These are phyloP conservation scores for Osmerus eperlanus DNA, from an alignment of 2,113 vertebrate genomes.

Conservation along the genomic window DNA sequence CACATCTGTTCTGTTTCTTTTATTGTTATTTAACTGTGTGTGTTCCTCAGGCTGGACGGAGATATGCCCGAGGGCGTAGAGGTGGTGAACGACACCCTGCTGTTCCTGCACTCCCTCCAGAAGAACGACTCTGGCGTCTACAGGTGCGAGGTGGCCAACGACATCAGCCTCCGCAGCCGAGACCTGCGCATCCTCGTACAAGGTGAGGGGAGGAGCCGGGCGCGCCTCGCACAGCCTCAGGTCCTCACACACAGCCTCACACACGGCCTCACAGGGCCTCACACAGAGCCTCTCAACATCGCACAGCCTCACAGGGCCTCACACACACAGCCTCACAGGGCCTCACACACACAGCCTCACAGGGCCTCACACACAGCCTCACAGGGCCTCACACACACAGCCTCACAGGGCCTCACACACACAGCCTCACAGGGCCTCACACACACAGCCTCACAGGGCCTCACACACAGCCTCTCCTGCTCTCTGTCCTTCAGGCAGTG, in stretches of 20 bases:
- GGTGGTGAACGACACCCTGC: conserved; percentile 85
- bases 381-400: too few species aligned
- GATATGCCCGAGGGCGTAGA: conserved; percentile 88
- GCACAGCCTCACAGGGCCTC: too few species aligned
- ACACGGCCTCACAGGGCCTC: not conserved
- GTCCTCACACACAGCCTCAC: conserved; percentile 12
- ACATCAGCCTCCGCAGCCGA: conserved; percentile 87
- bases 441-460: too few species aligned
- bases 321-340: conserved; percentile 34
- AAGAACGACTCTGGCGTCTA: conserved; percentile 94
- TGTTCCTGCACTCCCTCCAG: conserved; percentile 86
- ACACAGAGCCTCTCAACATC: too few species aligned
- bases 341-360: too few species aligned
- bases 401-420: too few species aligned
- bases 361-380: too few species aligned
- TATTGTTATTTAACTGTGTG: not conserved
- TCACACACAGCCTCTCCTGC: too few species aligned
- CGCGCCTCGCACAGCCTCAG: not conserved
- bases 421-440: too few species aligned
- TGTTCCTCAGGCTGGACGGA: conserved; percentile 80
- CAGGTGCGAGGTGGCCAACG: conserved; percentile 89
- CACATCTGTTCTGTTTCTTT: not conserved
- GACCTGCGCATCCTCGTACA: conserved; percentile 88
- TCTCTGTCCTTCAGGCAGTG: too few species aligned
- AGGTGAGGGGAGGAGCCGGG: conserved; percentile 75